These are phyloP conservation scores for Lota lota DNA, from an alignment of 2,113 vertebrate genomes.

Conservation along the genomic window DNA sequence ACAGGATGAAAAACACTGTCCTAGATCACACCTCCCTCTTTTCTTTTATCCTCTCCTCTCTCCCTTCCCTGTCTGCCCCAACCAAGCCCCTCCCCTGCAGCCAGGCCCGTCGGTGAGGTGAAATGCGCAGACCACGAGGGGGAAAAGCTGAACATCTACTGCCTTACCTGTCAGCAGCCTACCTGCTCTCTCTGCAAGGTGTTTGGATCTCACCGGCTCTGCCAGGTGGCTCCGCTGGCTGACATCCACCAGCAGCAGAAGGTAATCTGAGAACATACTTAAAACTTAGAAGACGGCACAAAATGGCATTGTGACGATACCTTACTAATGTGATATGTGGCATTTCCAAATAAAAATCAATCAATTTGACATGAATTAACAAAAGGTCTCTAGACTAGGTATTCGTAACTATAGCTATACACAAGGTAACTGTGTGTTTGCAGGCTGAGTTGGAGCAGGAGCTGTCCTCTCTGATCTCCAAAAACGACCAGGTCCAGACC, in stretches of 20 bases:
- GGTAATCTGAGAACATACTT: conserved; percentile 40
- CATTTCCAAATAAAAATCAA: too few species aligned
- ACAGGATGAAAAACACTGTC: too few species aligned
- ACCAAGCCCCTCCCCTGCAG: conserved; percentile 29
- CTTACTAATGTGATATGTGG: too few species aligned
- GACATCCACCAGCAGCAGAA: conserved; percentile 74
- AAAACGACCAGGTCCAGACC: conserved; percentile 59
- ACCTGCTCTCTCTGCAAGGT: conserved; percentile 82
- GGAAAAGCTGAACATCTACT: conserved; percentile 81
- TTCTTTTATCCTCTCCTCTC: too few species aligned
- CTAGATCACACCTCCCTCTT: too few species aligned
- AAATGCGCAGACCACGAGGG: conserved; percentile 73
- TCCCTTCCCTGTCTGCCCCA: conserved; percentile 12
- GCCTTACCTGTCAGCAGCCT: conserved; percentile 70
- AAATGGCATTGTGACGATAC: too few species aligned
- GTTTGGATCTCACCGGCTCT: conserved; percentile 75
- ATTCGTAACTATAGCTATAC: neutral
- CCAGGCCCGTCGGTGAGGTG: conserved; percentile 35
- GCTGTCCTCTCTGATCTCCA: conserved; percentile 55
- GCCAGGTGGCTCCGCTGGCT: conserved; percentile 70
- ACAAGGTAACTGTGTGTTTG: neutral
- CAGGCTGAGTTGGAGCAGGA: conserved; percentile 69
- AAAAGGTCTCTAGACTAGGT: too few species aligned
- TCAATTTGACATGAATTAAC: too few species aligned
- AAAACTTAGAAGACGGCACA: too few species aligned